Evolutionary conservation across 1,140 invertebrate genomes (phyloP), one percentile per base, ranked within the genome.

Genomic region (Caenorhabditis tropicalis): DNA sequence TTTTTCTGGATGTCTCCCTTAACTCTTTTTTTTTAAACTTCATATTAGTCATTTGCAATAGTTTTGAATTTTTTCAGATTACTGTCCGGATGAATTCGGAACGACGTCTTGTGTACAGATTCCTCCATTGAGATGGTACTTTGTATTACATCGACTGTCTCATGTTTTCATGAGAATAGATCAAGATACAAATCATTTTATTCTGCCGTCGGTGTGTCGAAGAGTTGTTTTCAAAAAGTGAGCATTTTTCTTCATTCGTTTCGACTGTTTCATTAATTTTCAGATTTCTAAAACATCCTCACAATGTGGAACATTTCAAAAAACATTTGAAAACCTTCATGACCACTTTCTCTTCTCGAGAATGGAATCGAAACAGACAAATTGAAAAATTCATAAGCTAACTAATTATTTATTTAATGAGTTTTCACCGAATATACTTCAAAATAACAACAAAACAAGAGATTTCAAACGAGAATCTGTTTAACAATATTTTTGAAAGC

Each of bases 291-390:
- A 74, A 74, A 29, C 65, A 74, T 31, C 65, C 36, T 3, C 65
- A 74, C 15, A 74, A 74, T 21, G 6, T 74, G 36, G 65, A 74
- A 0, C 65, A 74, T 24, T 74, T 74, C 65, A 74, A 74, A 29
- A 74, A 74, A n/a, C 27, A 46, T 74, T 19, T 74, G 36, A 74
- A 74, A 31, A 43, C 27, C 3, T 74, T 74, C 33, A 21, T 46
- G 36, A 74, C 65, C 1, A 46, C 19, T 24, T 74, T 43, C 36
- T 74, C 65, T 36, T 39, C 36, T 10, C 16, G 19, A 74, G 65
- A 74, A 24, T 74, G 65, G 65, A 74, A 74, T 43, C 33, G 65
- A 21, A 74, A 43, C 15, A 19, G 65, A 74, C 36, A 46, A 74
- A 74, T 74, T 74, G 58, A 16, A 33, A 19, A 4, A 19, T 65